Evolutionary conservation across 2,797 vertebrate genomes (phyloP), one percentile per base, ranked within the genome.

Genomic region (Silurus aristotelis): DNA sequence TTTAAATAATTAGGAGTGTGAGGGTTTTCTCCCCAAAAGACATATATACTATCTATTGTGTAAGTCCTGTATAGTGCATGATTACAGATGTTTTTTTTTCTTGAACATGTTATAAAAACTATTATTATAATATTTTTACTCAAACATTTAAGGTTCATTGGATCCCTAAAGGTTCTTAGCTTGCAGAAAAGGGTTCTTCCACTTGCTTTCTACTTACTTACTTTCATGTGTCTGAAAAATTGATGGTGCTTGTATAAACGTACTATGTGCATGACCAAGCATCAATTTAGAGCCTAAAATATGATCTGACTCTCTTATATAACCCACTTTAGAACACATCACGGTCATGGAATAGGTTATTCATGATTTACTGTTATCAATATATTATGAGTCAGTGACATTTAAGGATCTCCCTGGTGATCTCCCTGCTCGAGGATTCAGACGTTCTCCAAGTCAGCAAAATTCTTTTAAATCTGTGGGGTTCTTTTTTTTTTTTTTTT

Each of bases 251-350:
- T 68, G 68, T 13, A 64, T 25, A 78, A 67, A 68, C 27, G 71
- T 73, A 25, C 60, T 13, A 52, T 43, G 78, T 80, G 68, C 67
- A 66, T 58, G 71, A 56, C 77, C 58, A 73, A 64, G 68, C 67
- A 66, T 73, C 56, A 80, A 61, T 70, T 60, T 22, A 14, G 31
- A 64, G 43, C 71, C 71, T 84, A 43, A 81, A 75, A 82, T 82
- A 48, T 66, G 20, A 73, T 73, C 20, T 13, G 72, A 58, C 78
- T 67, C 48, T 66, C 20, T 83, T 67, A 83, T 85, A 80, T 80
- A 72, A 85, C n/a, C 75, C 77, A 71, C 84, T 79, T 85, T 61
- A 73, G 43, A 81, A 73, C 43, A 78, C 64, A 68, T 56, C 19
- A 48, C 75, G 56, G 52, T 78, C 63, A 78, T 84, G 73, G 43